Percentiles rank a stretch among this genome's conserved stretches.
These are phyloP conservation scores for Diabrotica virgifera DNA, from an alignment of 1,140 invertebrate genomes.

Conservation along the genomic window DNA sequence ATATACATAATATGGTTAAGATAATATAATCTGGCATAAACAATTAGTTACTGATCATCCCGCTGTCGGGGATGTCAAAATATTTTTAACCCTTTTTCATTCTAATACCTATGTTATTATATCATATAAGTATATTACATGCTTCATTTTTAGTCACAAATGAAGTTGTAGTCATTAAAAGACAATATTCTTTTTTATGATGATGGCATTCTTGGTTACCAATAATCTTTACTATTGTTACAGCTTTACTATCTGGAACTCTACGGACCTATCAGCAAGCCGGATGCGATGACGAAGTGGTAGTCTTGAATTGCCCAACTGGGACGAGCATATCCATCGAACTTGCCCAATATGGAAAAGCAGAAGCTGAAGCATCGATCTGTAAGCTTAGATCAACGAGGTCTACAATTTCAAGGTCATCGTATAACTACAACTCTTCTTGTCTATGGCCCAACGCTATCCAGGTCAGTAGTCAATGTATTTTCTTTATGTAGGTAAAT, in stretches of 20 bases:
- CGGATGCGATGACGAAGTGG: constrained; percentile 81
- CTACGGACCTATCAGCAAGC: constrained; percentile 83
- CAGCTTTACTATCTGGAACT: constrained; percentile 83
- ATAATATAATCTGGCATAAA: too few relatives aligned
- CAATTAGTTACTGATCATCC: too few relatives aligned
- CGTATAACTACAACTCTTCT: constrained; percentile 47
- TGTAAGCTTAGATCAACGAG: constrained; percentile 49
- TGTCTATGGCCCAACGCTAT: constrained; percentile 55
- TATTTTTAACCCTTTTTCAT: too few relatives aligned
- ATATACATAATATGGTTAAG: too few relatives aligned
- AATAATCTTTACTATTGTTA: not conserved
- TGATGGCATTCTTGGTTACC: too few relatives aligned
- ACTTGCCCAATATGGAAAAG: constrained; percentile 66
- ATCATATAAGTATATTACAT: too few relatives aligned
- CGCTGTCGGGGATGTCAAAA: too few relatives aligned
- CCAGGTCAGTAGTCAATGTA: constrained; percentile 52
- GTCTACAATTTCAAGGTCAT: constrained; percentile 35
- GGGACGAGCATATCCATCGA: constrained; percentile 86
- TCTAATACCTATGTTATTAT: too few relatives aligned
- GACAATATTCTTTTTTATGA: too few relatives aligned
- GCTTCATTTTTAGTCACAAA: too few relatives aligned
- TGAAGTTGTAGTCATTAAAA: too few relatives aligned
- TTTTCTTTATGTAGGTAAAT: too few relatives aligned
- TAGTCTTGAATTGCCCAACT: constrained; percentile 78
- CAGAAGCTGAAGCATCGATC: constrained; percentile 46